Evolutionary conservation across 2,888 invertebrate genomes (phyloP).

Genomic region (Eupithecia vulgata): DNA sequence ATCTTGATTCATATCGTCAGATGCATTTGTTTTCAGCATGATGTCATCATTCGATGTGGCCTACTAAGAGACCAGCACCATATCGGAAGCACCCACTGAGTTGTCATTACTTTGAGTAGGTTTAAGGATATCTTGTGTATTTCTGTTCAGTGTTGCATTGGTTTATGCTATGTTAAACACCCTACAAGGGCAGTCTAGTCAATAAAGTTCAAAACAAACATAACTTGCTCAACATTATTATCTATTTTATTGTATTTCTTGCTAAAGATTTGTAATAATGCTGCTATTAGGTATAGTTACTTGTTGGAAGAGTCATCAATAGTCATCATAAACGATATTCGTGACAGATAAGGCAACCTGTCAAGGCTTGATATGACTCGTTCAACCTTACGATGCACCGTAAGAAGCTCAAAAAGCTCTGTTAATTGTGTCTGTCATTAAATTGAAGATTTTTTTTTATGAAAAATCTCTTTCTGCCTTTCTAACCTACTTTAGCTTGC

Average conservation of each 20-base stretch:
- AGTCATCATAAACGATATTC: background rate
- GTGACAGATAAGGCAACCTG: background rate
- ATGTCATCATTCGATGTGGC: constrained; percentile 21
- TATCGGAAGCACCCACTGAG: constrained; percentile 25
- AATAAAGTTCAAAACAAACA: background rate
- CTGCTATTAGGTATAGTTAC: background rate
- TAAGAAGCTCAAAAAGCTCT: background rate
- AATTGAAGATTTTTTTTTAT: background rate
- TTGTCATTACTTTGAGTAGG: constrained; percentile 17
- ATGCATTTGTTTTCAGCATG: constrained; percentile 35
- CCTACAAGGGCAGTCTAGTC: background rate
- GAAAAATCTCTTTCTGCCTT: background rate
- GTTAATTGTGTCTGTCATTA: background rate
- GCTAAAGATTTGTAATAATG: background rate
- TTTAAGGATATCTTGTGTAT: constrained; percentile 14
- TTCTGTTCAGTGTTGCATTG: background rate
- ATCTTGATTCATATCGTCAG: background rate
- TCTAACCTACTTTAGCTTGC: constrained; percentile 20
- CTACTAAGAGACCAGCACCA: constrained; percentile 11
- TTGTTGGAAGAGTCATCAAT: background rate
- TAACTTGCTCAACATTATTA: background rate
- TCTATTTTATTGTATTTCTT: background rate
- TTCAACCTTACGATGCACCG: background rate
- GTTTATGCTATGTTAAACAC: background rate
- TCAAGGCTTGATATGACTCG: background rate